These are phyloP conservation scores for Enteromius radiatus DNA, from an alignment of 2,797 vertebrate genomes.

Conservation along the genomic window DNA sequence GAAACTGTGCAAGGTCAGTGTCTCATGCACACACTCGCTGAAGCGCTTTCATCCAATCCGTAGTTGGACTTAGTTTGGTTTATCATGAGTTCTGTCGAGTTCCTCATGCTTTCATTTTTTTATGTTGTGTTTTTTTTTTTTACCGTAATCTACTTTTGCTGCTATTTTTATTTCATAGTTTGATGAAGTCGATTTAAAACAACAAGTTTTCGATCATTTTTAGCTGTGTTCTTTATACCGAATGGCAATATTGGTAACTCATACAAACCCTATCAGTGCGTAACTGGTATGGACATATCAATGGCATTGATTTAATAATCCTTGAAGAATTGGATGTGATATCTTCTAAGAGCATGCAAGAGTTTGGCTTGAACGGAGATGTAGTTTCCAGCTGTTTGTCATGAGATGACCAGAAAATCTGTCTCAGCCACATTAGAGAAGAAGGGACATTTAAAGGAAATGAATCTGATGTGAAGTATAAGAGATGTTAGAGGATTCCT, in stretches of 20 bases:
- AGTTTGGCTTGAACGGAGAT: background rate
- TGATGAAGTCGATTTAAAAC: background rate
- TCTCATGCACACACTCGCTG: conserved; percentile 51
- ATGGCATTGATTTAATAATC: background rate
- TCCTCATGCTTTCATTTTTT: background rate
- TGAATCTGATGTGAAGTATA: background rate
- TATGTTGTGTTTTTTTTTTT: background rate
- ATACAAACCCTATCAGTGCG: background rate
- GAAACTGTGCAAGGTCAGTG: conserved; percentile 99
- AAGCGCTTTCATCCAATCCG: conserved; percentile 24
- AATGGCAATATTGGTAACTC: background rate
- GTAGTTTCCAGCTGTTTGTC: background rate
- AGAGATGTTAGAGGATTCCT: background rate
- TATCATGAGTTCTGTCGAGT: background rate
- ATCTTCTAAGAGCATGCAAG: background rate
- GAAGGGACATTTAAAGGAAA: background rate
- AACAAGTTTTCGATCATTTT: background rate
- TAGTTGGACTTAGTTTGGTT: conserved; percentile 23
- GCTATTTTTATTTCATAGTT: background rate
- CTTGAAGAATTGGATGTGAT: background rate
- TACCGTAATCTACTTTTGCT: background rate
- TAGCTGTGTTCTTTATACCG: background rate
- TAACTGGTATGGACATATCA: background rate
- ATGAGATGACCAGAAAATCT: background rate
- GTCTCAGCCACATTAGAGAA: background rate